Evolutionary conservation across 2,888 invertebrate species (phyloP).

Genomic region (Caenorhabditis sp.): DNA sequence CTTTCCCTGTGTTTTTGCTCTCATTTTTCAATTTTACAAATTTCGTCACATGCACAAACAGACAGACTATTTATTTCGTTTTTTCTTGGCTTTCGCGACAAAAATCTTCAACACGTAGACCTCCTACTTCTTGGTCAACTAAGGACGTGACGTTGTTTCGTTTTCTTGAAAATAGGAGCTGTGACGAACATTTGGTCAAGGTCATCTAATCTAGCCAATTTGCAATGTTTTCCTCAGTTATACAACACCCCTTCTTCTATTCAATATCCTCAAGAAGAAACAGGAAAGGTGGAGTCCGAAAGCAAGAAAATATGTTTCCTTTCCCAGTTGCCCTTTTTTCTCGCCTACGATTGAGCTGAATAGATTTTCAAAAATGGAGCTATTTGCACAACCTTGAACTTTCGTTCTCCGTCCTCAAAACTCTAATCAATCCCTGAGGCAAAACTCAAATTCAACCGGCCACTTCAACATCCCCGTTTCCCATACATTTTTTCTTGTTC

Average conservation of each 20-base stretch:
- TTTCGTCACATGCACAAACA: slow-evolving; percentile 8
- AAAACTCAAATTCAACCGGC: slow-evolving; percentile 16
- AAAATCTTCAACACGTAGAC: slow-evolving; percentile 20
- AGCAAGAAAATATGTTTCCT: not conserved
- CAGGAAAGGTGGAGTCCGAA: slow-evolving; percentile 4
- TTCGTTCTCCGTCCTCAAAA: slow-evolving; percentile 23
- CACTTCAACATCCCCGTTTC: slow-evolving; percentile 47
- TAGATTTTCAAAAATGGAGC: not conserved
- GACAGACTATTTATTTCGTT: slow-evolving; percentile 18
- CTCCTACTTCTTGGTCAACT: slow-evolving; percentile 13
- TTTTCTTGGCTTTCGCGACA: not conserved
- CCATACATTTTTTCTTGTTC: slow-evolving; percentile 6
- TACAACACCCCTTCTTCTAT: slow-evolving; percentile 11
- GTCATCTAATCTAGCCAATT: slow-evolving; percentile 37
- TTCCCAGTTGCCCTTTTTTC: not conserved
- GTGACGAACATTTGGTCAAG: slow-evolving; percentile 40
- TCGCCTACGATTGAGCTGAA: not conserved
- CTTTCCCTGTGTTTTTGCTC: slow-evolving; percentile 46
- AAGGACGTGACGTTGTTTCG: slow-evolving; percentile 28
- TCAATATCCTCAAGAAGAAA: not conserved
- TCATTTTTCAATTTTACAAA: slow-evolving; percentile 18
- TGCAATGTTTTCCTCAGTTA: slow-evolving; percentile 6
- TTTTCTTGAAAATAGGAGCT: not conserved
- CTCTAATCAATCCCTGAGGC: slow-evolving; percentile 33
- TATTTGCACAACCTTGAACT: slow-evolving; percentile 33